Percentiles rank a stretch among this genome's conserved stretches.
phyloP scores from a whole-genome alignment of 2,797 vertebrate genomes.

The Orientallactaga sibirica region DNA sequence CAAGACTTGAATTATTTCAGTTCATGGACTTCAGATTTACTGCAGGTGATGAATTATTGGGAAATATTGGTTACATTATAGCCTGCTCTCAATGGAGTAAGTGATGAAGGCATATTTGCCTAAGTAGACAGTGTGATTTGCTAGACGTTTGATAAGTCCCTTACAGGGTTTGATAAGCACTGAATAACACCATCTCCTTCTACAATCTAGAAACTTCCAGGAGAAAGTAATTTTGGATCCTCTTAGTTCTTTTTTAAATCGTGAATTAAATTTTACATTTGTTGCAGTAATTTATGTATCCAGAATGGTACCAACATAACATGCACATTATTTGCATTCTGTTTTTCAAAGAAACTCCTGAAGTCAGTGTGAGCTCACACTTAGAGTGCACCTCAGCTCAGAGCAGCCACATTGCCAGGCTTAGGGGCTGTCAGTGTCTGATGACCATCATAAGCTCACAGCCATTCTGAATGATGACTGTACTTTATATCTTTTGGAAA shows the following conservation, averaged over 20 bases:
- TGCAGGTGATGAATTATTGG: background rate
- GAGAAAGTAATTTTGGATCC: constrained; percentile 1
- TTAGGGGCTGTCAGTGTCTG: too few species aligned
- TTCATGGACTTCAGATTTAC: background rate
- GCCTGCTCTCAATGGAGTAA: background rate
- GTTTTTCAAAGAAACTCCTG: too few species aligned
- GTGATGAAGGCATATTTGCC: background rate
- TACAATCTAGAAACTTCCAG: constrained; percentile 16
- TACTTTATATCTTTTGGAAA: too few species aligned
- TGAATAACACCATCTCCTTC: background rate
- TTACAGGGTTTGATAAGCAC: background rate
- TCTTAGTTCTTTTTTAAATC: constrained; percentile 1
- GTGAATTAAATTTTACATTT: too few species aligned
- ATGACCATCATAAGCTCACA: too few species aligned
- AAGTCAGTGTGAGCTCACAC: too few species aligned
- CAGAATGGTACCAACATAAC: too few species aligned
- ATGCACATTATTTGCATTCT: too few species aligned
- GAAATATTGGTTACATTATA: background rate
- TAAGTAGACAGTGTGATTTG: background rate
- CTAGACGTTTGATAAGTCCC: background rate
- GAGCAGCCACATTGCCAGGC: too few species aligned
- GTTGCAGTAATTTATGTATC: too few species aligned
- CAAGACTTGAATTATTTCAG: constrained; percentile 26
- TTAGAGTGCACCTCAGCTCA: too few species aligned
- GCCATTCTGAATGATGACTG: too few species aligned